Conservation (phyloP, 2,888 invertebrate genomes). For the Oxystoma pomonae region DNA sequence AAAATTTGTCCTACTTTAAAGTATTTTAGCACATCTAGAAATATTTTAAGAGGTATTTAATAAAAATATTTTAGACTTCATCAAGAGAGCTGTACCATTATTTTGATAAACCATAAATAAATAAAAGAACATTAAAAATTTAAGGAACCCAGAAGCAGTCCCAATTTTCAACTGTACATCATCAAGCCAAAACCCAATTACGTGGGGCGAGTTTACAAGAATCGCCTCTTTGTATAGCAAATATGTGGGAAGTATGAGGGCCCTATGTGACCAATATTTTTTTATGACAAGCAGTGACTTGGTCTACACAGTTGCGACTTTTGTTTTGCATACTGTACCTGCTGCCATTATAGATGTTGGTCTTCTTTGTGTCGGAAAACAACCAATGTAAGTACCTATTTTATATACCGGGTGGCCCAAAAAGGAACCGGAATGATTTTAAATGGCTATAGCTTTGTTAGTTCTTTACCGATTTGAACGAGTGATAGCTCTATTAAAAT, state of each 20-base stretch:
- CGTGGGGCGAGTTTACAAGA: not conserved
- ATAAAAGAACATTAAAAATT: too few species aligned
- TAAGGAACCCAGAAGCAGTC: not conserved
- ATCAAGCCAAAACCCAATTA: not conserved
- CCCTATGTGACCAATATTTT: not conserved
- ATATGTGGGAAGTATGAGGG: not conserved
- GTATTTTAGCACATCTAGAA: too few species aligned
- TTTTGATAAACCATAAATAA: too few species aligned
- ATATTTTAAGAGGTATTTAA: too few species aligned
- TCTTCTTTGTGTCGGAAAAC: not conserved
- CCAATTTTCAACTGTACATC: not conserved
- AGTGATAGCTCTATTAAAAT: too few species aligned
- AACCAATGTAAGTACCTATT: not conserved
- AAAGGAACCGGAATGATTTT: too few species aligned
- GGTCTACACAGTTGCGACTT: not conserved
- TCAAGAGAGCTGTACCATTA: too few species aligned
- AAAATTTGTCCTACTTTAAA: too few species aligned
- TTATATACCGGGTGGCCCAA: too few species aligned
- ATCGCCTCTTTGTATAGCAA: not conserved
- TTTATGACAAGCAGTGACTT: not conserved
- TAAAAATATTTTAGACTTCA: too few species aligned
- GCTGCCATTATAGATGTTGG: not conserved
- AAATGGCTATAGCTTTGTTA: too few species aligned
- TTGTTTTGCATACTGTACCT: not conserved
- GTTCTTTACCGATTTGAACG: too few species aligned